phyloP scores from a whole-genome alignment of 2,888 invertebrate genomes.

The Elegia similella region DNA sequence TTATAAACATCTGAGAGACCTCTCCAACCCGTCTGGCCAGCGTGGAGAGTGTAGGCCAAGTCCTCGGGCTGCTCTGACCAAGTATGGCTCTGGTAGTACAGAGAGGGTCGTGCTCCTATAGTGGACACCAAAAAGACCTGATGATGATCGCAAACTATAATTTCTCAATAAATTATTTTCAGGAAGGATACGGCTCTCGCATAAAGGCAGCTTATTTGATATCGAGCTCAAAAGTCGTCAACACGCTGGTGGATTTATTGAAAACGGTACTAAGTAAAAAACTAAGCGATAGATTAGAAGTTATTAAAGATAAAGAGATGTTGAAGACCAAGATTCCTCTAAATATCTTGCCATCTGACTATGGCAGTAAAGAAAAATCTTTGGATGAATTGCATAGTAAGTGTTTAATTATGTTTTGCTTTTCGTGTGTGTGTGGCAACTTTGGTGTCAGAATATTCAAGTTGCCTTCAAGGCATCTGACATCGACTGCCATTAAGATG shows the following conservation, averaged over 20 bases:
- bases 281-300: slow-evolving; percentile 31
- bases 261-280: slow-evolving; percentile 50
- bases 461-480: too few species aligned
- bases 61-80: too few species aligned
- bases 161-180: slow-evolving; percentile 21
- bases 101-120: too few species aligned
- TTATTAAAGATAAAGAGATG: slow-evolving; percentile 33
- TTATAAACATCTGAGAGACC: too few species aligned
- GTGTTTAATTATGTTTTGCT: slow-evolving; percentile 6
- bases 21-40: too few species aligned
- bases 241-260: slow-evolving; percentile 49
- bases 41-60: too few species aligned
- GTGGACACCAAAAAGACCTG: too few species aligned
- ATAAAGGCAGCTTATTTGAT: slow-evolving; percentile 60
- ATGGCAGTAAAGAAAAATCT: slow-evolving; percentile 41
- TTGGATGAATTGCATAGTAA: slow-evolving; percentile 29
- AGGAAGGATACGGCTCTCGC: slow-evolving; percentile 50
- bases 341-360: slow-evolving; percentile 45
- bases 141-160: neutral
- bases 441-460: too few species aligned
- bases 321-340: slow-evolving; percentile 36
- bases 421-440: too few species aligned
- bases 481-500: too few species aligned
- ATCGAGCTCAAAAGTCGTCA: slow-evolving; percentile 56
- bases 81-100: too few species aligned